A percentile compares a stretch with the other conserved stretches of the same genome.
Conservation (phyloP, 2,113 vertebrate species). For the Bothrops jararaca region DNA sequence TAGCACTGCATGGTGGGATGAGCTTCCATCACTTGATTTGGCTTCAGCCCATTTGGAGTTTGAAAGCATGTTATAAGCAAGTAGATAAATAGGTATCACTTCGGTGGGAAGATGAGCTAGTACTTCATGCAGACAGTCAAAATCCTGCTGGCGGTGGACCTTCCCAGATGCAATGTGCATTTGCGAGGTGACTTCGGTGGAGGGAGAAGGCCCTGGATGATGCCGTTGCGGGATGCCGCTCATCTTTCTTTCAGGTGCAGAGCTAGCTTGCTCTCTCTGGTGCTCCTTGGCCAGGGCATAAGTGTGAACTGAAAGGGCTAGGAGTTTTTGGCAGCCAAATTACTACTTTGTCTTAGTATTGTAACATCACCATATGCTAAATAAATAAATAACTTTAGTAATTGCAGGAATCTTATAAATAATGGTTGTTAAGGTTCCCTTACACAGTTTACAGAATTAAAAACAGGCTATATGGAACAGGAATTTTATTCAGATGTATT, state of each 20-base stretch:
- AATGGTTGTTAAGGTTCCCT: background rate
- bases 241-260: no score
- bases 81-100: background rate
- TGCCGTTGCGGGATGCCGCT: no score
- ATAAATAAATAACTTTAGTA: background rate
- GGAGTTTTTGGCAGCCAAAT: background rate
- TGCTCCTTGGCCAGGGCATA: no score
- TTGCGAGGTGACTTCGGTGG: background rate
- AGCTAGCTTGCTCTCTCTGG: no score
- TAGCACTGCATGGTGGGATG: background rate
- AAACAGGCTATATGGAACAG: background rate
- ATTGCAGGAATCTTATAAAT: background rate
- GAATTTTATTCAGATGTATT: background rate
- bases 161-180: background rate
- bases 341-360: background rate
- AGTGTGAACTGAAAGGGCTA: background rate
- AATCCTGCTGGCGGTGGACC: background rate
- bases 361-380: no score
- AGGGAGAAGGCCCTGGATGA: background rate
- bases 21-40: background rate
- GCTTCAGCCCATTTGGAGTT: background rate
- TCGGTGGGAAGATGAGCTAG: background rate
- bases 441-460: background rate
- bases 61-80: background rate
- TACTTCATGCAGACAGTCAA: background rate